These are phyloP conservation scores for Callocephalon fimbriatum DNA, from an alignment of 2,113 vertebrate genomes.

Conservation along the genomic window DNA sequence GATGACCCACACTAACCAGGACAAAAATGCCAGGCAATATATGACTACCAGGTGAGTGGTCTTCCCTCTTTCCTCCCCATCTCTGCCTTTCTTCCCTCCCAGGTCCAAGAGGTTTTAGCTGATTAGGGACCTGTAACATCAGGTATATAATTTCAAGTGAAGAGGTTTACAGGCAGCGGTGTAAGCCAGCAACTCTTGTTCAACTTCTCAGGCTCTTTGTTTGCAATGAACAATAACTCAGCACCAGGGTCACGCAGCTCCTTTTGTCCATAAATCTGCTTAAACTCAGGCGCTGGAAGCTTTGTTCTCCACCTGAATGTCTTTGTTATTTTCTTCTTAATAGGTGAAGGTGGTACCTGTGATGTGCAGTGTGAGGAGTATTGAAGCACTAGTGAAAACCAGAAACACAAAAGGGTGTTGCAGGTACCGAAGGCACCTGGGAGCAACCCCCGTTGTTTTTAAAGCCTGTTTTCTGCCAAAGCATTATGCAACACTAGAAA, in stretches of 20 bases:
- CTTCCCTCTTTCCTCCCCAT: background rate
- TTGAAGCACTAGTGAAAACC: background rate
- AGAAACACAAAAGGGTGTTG: background rate
- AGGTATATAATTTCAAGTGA: background rate
- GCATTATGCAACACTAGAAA: slow-evolving; percentile 1
- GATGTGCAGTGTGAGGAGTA: background rate
- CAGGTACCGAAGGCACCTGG: background rate
- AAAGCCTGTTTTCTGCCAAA: background rate
- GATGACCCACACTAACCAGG: background rate
- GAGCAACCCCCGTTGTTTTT: background rate
- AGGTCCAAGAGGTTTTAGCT: background rate
- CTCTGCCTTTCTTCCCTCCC: background rate
- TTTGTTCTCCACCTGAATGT: background rate
- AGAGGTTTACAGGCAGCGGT: background rate
- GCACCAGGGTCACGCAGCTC: background rate
- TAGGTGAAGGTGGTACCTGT: background rate
- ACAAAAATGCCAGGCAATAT: background rate
- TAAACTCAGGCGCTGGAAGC: background rate
- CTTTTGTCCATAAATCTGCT: background rate
- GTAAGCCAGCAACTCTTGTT: background rate
- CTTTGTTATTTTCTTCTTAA: background rate
- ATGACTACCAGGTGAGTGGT: background rate
- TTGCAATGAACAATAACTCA: background rate
- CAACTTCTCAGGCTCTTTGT: background rate
- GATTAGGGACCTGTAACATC: background rate